Base-by-base conservation (phyloP, 1,140 invertebrate species). In the Pogonus chalceus region DNA sequence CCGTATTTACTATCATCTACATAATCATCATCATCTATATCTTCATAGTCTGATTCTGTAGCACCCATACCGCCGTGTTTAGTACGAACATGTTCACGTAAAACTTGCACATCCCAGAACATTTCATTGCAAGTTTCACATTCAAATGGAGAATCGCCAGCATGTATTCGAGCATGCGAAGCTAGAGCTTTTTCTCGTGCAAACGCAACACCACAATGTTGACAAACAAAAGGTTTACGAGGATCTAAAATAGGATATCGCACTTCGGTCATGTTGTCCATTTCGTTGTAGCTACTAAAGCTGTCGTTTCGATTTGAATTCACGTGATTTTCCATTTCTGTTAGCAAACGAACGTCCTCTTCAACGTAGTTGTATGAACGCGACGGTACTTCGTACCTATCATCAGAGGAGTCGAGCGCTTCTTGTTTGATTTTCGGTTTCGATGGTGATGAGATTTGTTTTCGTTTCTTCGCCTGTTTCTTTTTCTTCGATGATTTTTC, bases 161-260 rank as follows among this genome's bases (percentile, higher is more conserved):
- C 82, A 65, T 87, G 85, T 26, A 85, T 75, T 63, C 84, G 67
- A 0, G 71, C 65, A 65, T 89, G 87, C 1, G 86, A 87, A 18
- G 81, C 79, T 1, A 89, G 65, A 1, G 87, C 87, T 63, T 89
- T 90, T 64, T 89, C 85, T 23, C 87, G 75, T 0, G 85, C 85
- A 70, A 89, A 90, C 7, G 81, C 81, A 39, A 89, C 74, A 1
- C 87, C 87, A 60, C 87, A 89, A 56, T 83, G 80, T 47, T 87
- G 81, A 56, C 87, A 90, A 2, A 88, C 86, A 62, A 89, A 88
- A 0, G 87, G 87, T 54, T 85, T 81, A 21, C 78, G 76, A 1
- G 83, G 79, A 71, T 89, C 87, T 0, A 79, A 78, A 35, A 86
- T 73, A 2, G 83, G 82, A 72, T 76, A 80, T 14, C 76, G 62